A percentile compares a stretch with the other conserved stretches of the same genome.
phyloP scores from a whole-genome alignment of 2,797 vertebrate genomes.

The Anas bahamensis region DNA sequence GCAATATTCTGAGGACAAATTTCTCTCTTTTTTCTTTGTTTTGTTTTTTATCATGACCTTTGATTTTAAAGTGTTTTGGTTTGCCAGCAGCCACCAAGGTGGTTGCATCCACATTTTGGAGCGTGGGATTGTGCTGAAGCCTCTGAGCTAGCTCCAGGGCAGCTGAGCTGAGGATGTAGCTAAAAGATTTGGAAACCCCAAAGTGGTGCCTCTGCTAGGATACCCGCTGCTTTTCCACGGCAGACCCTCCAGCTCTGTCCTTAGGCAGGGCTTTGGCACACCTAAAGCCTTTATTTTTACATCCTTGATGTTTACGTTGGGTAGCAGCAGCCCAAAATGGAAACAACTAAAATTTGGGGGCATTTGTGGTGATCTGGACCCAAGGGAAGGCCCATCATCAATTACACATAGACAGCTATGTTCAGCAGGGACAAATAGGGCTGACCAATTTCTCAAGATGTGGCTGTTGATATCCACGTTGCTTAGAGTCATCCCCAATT shows the following conservation, averaged over 20 bases:
- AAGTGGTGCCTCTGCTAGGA: neutral
- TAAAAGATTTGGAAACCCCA: neutral
- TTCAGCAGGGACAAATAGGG: neutral
- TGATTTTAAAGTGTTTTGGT: neutral
- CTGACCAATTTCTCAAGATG: neutral
- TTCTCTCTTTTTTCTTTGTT: too few relatives aligned
- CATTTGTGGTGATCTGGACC: neutral
- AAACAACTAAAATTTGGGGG: neutral
- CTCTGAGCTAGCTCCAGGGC: neutral
- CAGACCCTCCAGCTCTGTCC: neutral
- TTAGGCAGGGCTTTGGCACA: neutral
- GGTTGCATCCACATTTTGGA: neutral
- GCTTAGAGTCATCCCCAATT: neutral
- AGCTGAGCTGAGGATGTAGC: neutral
- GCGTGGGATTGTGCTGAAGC: neutral
- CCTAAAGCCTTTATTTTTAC: neutral
- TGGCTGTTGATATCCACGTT: neutral
- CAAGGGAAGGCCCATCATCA: neutral
- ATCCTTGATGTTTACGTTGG: neutral
- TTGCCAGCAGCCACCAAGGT: neutral
- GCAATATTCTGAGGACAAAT: neutral
- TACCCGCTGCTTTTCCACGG: neutral
- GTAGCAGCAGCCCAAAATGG: neutral
- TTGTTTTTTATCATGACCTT: neutral
- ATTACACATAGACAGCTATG: too few relatives aligned